Conservation (phyloP, 2,113 vertebrate species). For the Phaetusa simplex region DNA sequence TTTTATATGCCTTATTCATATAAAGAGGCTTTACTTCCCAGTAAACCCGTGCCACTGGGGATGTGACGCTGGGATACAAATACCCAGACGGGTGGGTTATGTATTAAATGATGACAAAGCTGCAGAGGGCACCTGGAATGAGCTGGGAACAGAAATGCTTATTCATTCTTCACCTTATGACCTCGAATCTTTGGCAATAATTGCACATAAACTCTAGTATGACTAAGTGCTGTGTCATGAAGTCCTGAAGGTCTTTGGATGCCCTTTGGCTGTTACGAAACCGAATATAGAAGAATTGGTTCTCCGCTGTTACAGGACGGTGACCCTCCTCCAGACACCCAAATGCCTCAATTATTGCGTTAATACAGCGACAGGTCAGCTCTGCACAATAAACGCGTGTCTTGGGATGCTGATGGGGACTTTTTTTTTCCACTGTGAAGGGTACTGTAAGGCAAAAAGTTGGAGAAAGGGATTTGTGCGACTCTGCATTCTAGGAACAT, state of each 20-base stretch:
- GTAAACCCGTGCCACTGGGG: not conserved
- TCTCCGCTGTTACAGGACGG: not conserved
- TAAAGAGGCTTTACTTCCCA: not conserved
- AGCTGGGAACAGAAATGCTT: not conserved
- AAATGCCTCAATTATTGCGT: rapidly evolving
- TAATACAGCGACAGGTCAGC: rapidly evolving
- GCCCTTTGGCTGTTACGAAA: not conserved
- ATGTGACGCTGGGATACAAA: not conserved
- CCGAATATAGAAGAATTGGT: rapidly evolving
- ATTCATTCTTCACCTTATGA: not conserved
- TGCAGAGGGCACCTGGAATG: not conserved
- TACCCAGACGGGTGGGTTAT: not conserved
- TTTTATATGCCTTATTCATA: rapidly evolving
- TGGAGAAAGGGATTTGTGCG: not conserved
- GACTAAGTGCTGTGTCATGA: not conserved
- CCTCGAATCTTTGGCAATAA: not conserved
- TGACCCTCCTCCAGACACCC: not conserved
- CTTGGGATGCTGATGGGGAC: not conserved
- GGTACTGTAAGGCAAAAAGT: not conserved
- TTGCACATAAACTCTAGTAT: not conserved
- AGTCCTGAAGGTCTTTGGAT: not conserved
- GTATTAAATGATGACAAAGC: not conserved
- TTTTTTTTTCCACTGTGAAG: not conserved
- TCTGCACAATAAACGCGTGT: too few relatives aligned
- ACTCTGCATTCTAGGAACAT: not conserved